Percentiles rank a stretch among this genome's conserved stretches.
Conservation (phyloP, 1,140 invertebrate species). For the Panagrolaimus sp. region DNA sequence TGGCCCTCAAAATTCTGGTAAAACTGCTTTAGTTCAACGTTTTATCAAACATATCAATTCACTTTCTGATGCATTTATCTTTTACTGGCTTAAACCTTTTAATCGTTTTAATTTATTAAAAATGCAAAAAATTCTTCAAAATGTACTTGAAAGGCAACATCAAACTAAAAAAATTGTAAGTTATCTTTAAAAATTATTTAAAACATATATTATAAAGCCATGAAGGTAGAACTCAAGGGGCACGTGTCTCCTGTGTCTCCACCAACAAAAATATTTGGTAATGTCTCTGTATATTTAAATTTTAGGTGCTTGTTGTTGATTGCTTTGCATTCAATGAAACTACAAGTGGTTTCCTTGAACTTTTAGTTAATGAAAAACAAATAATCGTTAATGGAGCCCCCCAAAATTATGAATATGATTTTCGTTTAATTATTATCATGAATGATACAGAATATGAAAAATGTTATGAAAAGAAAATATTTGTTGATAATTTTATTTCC, state of each 20-base stretch:
- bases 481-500: conserved; percentile 23
- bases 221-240: no score
- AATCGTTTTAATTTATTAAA: conserved; percentile 24
- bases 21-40: conserved; percentile 21
- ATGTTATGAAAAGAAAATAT: conserved; percentile 26
- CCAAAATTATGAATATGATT: conserved; percentile 25
- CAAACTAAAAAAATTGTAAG: background rate
- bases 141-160: background rate
- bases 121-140: conserved; percentile 27
- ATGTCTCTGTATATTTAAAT: background rate
- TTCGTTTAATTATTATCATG: conserved; percentile 33
- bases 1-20: conserved; percentile 27
- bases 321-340: conserved; percentile 27
- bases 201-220: no score
- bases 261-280: background rate
- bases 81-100: conserved; percentile 28
- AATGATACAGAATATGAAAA: conserved; percentile 17
- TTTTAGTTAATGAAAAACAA: conserved; percentile 30
- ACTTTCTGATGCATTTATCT: conserved; percentile 19
- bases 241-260: no score
- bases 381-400: background rate
- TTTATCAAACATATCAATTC: conserved; percentile 17
- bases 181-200: no score
- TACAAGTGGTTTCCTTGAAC: conserved; percentile 20
- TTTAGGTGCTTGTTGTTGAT: conserved; percentile 23